Evolutionary conservation across 1,140 invertebrate species (phyloP), one percentile per base, ranked within the genome.

Genomic region (Sinella curviseta): DNA sequence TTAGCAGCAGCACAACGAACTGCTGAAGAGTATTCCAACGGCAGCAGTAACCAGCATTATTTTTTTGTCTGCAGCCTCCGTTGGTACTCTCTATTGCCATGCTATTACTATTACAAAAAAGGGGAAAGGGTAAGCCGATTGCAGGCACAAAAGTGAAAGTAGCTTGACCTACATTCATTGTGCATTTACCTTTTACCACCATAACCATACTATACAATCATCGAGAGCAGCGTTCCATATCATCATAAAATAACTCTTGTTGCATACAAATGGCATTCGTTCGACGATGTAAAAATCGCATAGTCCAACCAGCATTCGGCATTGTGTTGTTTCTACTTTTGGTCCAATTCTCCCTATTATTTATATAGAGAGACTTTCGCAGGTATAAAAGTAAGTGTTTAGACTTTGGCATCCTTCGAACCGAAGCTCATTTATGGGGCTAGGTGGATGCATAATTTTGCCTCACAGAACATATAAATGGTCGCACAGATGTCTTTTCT

Each of bases 241-340:
- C 65, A 70, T 70, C 65, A 33, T 70, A 70, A 70, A 70, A 31
- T 30, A 70, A 60, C 55, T 70, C 65, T 70, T 70, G 65, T 70
- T 70, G 65, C 65, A 70, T 70, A 70, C 28, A 70, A 70, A 70
- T 70, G 65, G 26, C 31, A 70, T 3, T 48, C n/a, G 8, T 48
- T 48, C 39, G 39, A 48, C 57, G 24, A 26, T 60, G 14, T 60
- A 26, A 60, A 60, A 60, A 26, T 4, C 39, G 39, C 39, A 48
- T 48, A 48, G 39, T 17, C 39, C 4, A 48, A 48, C n/a, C n/a
- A n/a, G n/a, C n/a, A n/a, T n/a, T n/a, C n/a, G n/a, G n/a, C n/a
- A n/a, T n/a, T n/a, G n/a, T n/a, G n/a, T n/a, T n/a, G n/a, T n/a
- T n/a, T n/a, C n/a, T n/a, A n/a, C n/a, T n/a, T n/a, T n/a, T n/a